Percentiles rank a stretch among this genome's conserved stretches.
Conservation (phyloP, 2,888 invertebrate species). For the Stomorhina lunata region DNA sequence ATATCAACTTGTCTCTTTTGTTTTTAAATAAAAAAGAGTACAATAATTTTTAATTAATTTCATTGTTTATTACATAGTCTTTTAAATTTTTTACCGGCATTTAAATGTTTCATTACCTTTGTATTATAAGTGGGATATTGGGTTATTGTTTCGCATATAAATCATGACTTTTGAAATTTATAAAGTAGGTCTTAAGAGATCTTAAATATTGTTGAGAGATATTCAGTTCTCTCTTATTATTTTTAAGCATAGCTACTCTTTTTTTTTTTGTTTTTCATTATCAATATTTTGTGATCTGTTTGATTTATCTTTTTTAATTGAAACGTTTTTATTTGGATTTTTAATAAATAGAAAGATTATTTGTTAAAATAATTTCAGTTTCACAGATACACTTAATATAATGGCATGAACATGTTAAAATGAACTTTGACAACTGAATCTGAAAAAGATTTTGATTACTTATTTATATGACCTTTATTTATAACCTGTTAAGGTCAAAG, state of each 20-base stretch:
- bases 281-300: constrained; percentile 28
- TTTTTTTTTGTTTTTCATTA: neutral
- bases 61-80: neutral
- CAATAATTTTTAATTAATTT: neutral
- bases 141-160: neutral
- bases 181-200: neutral
- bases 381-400: too few species aligned
- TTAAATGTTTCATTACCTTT: neutral
- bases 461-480: too few species aligned
- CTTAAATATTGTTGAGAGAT: too few species aligned
- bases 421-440: too few species aligned
- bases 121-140: neutral
- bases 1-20: neutral
- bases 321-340: constrained; percentile 40
- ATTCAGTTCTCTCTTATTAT: constrained; percentile 11
- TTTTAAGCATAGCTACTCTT: neutral
- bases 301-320: neutral
- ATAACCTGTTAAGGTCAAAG: too few species aligned
- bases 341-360: too few species aligned
- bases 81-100: constrained; percentile 4
- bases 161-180: neutral
- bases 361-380: too few species aligned
- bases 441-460: too few species aligned
- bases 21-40: constrained; percentile 17
- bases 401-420: too few species aligned